phyloP scores from a whole-genome alignment of 2,113 vertebrate species.

The Paradisaea rubra region DNA sequence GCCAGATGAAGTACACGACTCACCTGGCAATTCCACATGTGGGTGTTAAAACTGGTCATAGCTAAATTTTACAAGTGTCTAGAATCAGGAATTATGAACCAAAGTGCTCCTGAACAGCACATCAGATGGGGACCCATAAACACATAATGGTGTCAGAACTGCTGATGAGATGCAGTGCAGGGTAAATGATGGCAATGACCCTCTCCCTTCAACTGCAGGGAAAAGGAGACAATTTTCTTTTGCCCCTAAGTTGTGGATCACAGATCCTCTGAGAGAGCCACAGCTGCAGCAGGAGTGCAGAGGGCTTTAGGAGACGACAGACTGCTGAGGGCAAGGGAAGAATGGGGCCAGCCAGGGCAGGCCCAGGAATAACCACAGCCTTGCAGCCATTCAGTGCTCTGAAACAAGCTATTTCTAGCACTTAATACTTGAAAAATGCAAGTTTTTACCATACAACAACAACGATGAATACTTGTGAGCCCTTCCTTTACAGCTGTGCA shows the following conservation, averaged over 20 bases:
- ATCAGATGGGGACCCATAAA: background rate
- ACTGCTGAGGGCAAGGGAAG: background rate
- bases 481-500: background rate
- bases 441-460: background rate
- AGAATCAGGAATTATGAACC: background rate
- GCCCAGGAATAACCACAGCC: background rate
- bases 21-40: accelerated
- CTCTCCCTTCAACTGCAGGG: background rate
- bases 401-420: background rate
- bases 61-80: background rate
- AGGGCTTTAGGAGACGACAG: background rate
- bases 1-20: background rate
- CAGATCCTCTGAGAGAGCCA: background rate
- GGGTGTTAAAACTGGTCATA: background rate
- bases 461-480: background rate
- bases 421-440: background rate
- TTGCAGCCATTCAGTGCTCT: background rate
- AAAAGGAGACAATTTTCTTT: background rate
- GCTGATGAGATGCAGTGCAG: background rate
- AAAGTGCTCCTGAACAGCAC: background rate
- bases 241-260: background rate
- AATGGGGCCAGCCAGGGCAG: background rate
- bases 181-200: background rate
- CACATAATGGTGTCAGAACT: accelerated
- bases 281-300: background rate